These are phyloP conservation scores for Agrotis segetum DNA, from an alignment of 2,888 invertebrate species.

Conservation along the genomic window DNA sequence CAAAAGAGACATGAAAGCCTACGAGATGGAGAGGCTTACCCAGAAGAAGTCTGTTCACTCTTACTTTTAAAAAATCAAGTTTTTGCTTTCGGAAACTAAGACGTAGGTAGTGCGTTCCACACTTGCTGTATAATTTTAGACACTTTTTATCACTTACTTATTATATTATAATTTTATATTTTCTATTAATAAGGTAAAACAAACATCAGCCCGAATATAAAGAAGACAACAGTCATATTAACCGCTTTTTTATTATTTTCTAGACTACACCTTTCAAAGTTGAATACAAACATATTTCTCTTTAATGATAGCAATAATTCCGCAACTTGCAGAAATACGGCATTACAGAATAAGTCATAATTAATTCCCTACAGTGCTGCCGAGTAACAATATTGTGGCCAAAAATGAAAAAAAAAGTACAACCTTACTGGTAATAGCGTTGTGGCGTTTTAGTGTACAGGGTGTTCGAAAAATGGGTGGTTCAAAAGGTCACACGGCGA, in stretches of 20 bases:
- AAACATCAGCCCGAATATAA: not conserved
- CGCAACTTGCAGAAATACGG: conserved; percentile 50
- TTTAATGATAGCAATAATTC: conserved; percentile 58
- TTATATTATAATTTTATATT: too few species aligned
- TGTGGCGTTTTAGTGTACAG: conserved; percentile 53
- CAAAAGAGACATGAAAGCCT: too few species aligned
- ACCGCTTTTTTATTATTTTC: conserved; percentile 21
- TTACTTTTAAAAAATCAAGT: too few species aligned
- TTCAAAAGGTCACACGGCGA: not conserved
- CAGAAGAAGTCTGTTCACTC: too few species aligned
- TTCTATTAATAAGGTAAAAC: not conserved
- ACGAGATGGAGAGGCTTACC: too few species aligned
- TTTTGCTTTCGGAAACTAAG: too few species aligned
- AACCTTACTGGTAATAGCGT: conserved; percentile 59
- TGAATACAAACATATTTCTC: conserved; percentile 44
- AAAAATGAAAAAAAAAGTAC: conserved; percentile 63
- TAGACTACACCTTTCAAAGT: conserved; percentile 39
- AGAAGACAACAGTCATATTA: not conserved
- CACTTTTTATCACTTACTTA: too few species aligned
- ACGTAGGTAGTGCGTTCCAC: too few species aligned
- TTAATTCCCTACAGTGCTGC: conserved; percentile 65
- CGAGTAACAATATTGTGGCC: conserved; percentile 58
- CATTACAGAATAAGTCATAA: conserved; percentile 67
- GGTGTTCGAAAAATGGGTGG: conserved; percentile 28
- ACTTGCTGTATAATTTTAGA: too few species aligned